Evolutionary conservation across 2,888 invertebrate species (phyloP), one percentile per base, ranked within the genome.

Genomic region (Iphiclides podalirius): DNA sequence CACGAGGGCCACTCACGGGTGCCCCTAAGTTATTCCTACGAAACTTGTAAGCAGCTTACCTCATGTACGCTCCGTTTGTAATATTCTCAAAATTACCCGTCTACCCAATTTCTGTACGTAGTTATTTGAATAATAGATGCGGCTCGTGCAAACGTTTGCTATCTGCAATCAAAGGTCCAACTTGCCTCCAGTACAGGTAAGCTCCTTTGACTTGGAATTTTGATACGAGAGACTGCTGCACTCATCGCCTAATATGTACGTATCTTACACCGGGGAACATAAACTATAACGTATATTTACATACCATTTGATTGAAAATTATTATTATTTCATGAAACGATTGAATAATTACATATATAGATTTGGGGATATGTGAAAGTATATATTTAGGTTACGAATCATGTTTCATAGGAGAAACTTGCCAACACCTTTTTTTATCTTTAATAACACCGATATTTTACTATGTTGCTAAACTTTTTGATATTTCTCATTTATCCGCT

Each of bases 81-180:
- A 80, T 84, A 79, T 80, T 78, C 78, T 62, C 71, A 68, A 79
- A 82, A 82, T 84, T 81, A 78, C 79, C 73, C 70, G 67, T 70
- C 70, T 70, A 71, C 69, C 70, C 75, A 72, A 70, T 62, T 63
- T 70, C 70, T 72, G 68, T 67, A 63, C 70, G 70, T 75, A 77
- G 79, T 76, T 80, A 82, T 83, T 82, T 84, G 81, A 85, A 86
- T 85, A 83, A 84, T 84, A 83, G 80, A 82, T 77, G 74, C 70
- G 68, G 71, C 75, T 71, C 65, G 59, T 61, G 72, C 82, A 83
- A 84, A 85, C 77, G 78, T 86, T 85, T 82, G 84, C 79, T 65
- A 76, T 75, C 72, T 72, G 79, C 84, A 82, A 81, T 83, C 81
- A 82, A 72, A 82, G 79, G 79, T 79, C 77, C 71, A 73, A 77